Evolutionary conservation across 2,113 vertebrate species (phyloP).

Genomic region (Dipodomys ordii): DNA sequence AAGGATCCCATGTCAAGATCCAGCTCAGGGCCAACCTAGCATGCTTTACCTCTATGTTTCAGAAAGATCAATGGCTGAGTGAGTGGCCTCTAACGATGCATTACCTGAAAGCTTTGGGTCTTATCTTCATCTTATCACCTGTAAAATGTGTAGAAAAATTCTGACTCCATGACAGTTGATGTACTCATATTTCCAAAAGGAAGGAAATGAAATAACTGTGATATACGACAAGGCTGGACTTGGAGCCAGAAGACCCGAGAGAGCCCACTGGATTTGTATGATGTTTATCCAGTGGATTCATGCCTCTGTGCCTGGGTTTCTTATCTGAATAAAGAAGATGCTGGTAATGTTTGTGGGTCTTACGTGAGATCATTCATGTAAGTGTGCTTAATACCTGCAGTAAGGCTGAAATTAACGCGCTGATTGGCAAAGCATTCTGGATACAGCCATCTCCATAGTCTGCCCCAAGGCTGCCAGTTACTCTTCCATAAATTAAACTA

Average conservation of each 20-base stretch:
- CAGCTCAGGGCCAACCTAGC: not conserved
- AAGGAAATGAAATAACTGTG: not conserved
- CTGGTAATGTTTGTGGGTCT: not conserved
- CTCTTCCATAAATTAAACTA: not conserved
- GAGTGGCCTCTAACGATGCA: not conserved
- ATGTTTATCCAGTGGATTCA: not conserved
- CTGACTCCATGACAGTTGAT: not conserved
- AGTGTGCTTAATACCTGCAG: not conserved
- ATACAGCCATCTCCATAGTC: not conserved
- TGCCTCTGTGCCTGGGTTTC: not conserved
- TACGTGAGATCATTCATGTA: not conserved
- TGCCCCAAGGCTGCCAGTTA: not conserved
- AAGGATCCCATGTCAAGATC: not conserved
- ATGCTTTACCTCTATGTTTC: not conserved
- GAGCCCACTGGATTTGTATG: not conserved
- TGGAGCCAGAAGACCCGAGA: not conserved
- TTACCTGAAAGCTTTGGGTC: not conserved
- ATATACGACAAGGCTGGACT: not conserved
- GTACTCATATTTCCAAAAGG: conserved; percentile 12
- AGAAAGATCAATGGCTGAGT: not conserved
- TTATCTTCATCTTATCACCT: conserved; percentile 14
- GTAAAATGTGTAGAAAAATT: conserved; percentile 21
- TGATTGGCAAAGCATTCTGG: not conserved
- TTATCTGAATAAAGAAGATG: not conserved
- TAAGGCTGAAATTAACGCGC: not conserved